A percentile compares a stretch with the other conserved stretches of the same genome.
These are phyloP conservation scores for Bombyx mandarina DNA, from an alignment of 1,140 invertebrate species.

Conservation along the genomic window DNA sequence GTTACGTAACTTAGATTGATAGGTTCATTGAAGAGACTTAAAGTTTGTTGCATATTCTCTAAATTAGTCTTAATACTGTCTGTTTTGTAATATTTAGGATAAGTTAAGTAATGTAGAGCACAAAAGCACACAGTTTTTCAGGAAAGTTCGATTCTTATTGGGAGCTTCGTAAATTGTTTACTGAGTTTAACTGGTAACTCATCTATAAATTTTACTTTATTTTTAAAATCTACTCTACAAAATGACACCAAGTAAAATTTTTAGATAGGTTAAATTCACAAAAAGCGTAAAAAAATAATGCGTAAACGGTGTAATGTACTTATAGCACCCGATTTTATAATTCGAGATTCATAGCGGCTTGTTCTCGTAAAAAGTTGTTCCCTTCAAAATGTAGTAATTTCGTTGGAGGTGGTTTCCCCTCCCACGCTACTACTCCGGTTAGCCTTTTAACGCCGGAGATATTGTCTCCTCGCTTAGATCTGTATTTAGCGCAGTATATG, in stretches of 20 bases:
- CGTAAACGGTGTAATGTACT: slow-evolving; percentile 22
- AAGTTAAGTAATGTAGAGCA: too few species aligned
- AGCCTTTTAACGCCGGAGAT: slow-evolving; percentile 67
- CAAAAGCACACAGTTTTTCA: too few species aligned
- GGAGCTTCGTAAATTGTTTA: too few species aligned
- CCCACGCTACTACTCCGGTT: slow-evolving; percentile 35
- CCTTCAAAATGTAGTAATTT: slow-evolving; percentile 71
- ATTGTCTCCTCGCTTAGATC: slow-evolving; percentile 67
- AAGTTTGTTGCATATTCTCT: neutral
- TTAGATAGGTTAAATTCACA: neutral
- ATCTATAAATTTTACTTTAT: neutral
- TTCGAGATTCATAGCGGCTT: slow-evolving; percentile 69
- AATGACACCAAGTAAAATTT: slow-evolving; percentile 26
- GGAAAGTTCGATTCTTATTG: too few species aligned
- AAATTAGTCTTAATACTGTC: neutral
- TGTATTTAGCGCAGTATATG: slow-evolving; percentile 59
- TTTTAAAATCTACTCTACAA: slow-evolving; percentile 2
- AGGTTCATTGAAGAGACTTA: slow-evolving; percentile 12
- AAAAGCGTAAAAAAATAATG: neutral
- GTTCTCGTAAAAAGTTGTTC: slow-evolving; percentile 70
- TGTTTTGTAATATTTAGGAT: neutral
- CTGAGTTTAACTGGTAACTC: too few species aligned
- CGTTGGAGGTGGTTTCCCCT: slow-evolving; percentile 37
- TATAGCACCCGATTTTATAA: slow-evolving; percentile 54
- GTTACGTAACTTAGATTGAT: slow-evolving; percentile 18